phyloP scores from a whole-genome alignment of 53 echinoderm and acorn worm species.

The Glandiceps talaboti region DNA sequence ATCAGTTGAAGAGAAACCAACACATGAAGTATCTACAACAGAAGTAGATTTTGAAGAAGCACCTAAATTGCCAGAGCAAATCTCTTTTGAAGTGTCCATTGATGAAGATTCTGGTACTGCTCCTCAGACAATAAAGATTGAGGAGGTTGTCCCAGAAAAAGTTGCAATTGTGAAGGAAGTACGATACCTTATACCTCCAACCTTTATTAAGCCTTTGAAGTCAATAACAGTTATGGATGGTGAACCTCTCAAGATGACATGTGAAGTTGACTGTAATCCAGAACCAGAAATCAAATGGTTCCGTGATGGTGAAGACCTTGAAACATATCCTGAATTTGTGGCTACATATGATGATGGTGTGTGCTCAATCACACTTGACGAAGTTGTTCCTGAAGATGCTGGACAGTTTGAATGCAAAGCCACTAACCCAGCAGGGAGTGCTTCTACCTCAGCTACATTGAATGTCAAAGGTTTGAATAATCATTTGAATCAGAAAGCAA shows the following conservation, averaged over 20 bases:
- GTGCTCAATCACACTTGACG: slow-evolving; percentile 48
- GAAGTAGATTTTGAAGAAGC: not conserved
- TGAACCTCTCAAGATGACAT: slow-evolving; percentile 52
- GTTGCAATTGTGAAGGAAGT: not conserved
- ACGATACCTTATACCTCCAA: slow-evolving; percentile 42
- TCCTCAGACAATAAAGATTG: slow-evolving; percentile 21
- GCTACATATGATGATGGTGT: slow-evolving; percentile 44
- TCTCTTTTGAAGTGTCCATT: not conserved
- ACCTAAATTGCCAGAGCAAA: not conserved
- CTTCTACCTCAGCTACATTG: slow-evolving; percentile 64
- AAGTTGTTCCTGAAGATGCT: slow-evolving; percentile 86
- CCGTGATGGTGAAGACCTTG: slow-evolving; percentile 45
- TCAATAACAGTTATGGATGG: slow-evolving; percentile 64
- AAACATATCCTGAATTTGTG: slow-evolving; percentile 70
- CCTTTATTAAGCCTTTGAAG: slow-evolving; percentile 57
- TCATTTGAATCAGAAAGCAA: not conserved
- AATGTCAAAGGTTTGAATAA: slow-evolving; percentile 73
- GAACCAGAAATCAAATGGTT: slow-evolving; percentile 60
- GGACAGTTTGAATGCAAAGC: slow-evolving; percentile 69
- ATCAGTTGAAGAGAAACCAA: slow-evolving; percentile 13
- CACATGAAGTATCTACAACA: not conserved
- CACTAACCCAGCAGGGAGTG: slow-evolving; percentile 65
- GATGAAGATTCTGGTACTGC: slow-evolving; percentile 26
- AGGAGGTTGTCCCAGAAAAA: not conserved
- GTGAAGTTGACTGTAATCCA: slow-evolving; percentile 46